phyloP scores from a whole-genome alignment of 2,113 vertebrate genomes.

The Chaetura pelagica region DNA sequence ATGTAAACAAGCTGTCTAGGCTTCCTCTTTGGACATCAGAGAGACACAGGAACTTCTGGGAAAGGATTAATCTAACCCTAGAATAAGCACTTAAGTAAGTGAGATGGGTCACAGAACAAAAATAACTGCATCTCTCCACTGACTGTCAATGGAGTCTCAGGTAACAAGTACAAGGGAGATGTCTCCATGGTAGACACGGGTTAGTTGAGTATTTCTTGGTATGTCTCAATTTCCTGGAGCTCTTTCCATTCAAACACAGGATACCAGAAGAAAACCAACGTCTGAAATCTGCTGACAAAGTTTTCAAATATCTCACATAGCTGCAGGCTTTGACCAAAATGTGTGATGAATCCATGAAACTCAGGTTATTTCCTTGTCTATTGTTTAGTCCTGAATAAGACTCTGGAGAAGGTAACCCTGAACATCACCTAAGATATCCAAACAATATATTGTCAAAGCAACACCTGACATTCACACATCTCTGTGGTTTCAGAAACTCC shows the following conservation, averaged over 20 bases:
- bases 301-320: neutral
- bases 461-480: neutral
- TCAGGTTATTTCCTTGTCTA: neutral
- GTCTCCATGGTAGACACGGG: neutral
- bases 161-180: neutral
- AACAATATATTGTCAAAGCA: neutral
- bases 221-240: neutral
- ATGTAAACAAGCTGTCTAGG: neutral
- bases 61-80: neutral
- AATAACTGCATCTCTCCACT: neutral
- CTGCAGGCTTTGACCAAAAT: neutral
- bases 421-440: neutral
- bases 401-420: neutral
- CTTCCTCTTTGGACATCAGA: neutral
- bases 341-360: neutral
- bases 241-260: neutral
- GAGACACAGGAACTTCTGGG: neutral
- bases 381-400: neutral
- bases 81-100: neutral
- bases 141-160: accelerated
- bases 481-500: neutral
- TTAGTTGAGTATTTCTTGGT: neutral
- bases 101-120: neutral
- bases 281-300: neutral
- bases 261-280: neutral